Evolutionary conservation across 1,140 invertebrate genomes (phyloP), one percentile per base, ranked within the genome.

Genomic region (Glossosoma conforme): DNA sequence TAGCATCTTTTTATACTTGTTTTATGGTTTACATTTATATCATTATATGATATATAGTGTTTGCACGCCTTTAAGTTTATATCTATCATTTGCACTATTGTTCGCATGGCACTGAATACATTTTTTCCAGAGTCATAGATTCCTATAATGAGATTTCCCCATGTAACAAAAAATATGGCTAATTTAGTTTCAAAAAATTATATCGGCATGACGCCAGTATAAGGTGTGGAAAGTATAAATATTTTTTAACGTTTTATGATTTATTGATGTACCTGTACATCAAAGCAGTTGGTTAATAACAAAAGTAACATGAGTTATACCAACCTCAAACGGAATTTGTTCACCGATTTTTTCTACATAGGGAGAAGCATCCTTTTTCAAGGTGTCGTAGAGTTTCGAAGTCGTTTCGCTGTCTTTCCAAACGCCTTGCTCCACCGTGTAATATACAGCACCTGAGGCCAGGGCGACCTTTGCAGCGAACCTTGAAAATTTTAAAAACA

Each of bases 291-390:
- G n/a, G n/a, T n/a, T n/a, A n/a, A n/a, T n/a, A n/a, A n/a, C n/a
- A n/a, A n/a, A n/a, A n/a, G n/a, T n/a, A n/a, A 17, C 20, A 10
- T 40, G 1, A 11, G n/a, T 35, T 53, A 40, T 18, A 49, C 45
- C n/a, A n/a, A 77, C 77, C 66, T 77, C 73, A 61, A 77, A 71
- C 4, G 75, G 75, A 54, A 77, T 68, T 65, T 77, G 72, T 22
- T 66, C 66, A 50, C 67, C 73, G 1, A 76, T 56, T 62, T 78
- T 68, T 32, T 75, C 69, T 25, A 77, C 64, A 61, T 77, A 77
- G 2, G 77, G 77, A 25, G 68, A 72, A 24, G 71, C 60, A 51
- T 67, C 67, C 41, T 69, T 65, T 65, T 75, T 74, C 17, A 77
- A 60, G 52, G 70, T 67, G 50, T 72, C 66, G 51, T 75, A 75